These are phyloP conservation scores for Trilocha varians DNA, from an alignment of 2,888 invertebrate species.

Conservation along the genomic window DNA sequence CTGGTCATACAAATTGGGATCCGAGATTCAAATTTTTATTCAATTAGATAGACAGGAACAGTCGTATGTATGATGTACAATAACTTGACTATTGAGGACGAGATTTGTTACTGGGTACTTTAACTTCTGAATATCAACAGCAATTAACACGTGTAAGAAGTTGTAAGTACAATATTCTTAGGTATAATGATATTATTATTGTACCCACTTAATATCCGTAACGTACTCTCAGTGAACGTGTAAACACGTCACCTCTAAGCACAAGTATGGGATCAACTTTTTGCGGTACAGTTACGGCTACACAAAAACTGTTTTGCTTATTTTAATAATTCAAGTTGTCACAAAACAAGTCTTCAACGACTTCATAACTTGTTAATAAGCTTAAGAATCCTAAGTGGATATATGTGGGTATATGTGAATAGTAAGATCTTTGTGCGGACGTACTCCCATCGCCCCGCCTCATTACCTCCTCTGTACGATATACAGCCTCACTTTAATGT, in stretches of 20 bases:
- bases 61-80: conserved; percentile 40
- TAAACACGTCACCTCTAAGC: background rate
- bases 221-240: too few relatives aligned
- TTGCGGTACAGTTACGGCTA: background rate
- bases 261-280: background rate
- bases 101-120: background rate
- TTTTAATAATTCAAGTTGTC: conserved; percentile 23
- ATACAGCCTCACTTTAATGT: conserved; percentile 44
- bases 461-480: conserved; percentile 60
- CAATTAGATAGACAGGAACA: conserved; percentile 53
- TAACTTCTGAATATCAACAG: background rate
- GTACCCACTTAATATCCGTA: background rate
- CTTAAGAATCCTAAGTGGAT: conserved; percentile 41
- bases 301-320: conserved; percentile 18
- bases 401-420: conserved; percentile 44
- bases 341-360: conserved; percentile 26
- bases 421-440: conserved; percentile 54
- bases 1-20: conserved; percentile 53
- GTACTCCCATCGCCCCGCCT: conserved; percentile 67
- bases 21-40: conserved; percentile 59
- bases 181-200: background rate
- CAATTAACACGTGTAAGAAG: background rate
- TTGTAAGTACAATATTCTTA: too few relatives aligned
- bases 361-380: conserved; percentile 43
- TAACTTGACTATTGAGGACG: conserved; percentile 21